Conservation (phyloP, 2,797 vertebrate species). For the Todus mexicanus region DNA sequence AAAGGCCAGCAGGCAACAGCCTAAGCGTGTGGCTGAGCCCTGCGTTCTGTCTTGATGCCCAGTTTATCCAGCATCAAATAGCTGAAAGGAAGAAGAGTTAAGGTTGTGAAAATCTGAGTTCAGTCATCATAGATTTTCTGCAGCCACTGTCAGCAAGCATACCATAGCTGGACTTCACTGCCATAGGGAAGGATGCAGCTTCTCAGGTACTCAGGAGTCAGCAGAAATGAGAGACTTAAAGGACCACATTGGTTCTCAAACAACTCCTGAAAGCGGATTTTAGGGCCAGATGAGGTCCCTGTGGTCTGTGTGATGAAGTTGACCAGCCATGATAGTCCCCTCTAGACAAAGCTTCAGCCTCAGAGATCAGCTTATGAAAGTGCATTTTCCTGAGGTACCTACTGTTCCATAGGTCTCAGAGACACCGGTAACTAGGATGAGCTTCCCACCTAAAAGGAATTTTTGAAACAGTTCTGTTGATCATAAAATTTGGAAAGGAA, state of each 20-base stretch:
- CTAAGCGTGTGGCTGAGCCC: background rate
- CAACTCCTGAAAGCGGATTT: background rate
- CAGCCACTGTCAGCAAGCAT: background rate
- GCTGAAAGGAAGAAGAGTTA: background rate
- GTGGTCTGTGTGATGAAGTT: background rate
- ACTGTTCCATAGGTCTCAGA: background rate
- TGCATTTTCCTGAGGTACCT: background rate
- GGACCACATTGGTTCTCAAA: background rate
- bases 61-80: background rate
- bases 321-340: background rate
- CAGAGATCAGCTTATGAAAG: background rate
- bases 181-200: background rate
- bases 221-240: background rate
- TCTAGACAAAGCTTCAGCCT: background rate
- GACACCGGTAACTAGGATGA: background rate
- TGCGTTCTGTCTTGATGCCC: background rate
- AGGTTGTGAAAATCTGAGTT: background rate
- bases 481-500: background rate
- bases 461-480: background rate
- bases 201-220: background rate
- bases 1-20: background rate
- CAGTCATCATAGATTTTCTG: background rate
- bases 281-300: background rate
- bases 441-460: background rate
- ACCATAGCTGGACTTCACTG: background rate